Evolutionary conservation across 2,797 vertebrate genomes (phyloP).

Genomic region (Gadopsis bispinosus): DNA sequence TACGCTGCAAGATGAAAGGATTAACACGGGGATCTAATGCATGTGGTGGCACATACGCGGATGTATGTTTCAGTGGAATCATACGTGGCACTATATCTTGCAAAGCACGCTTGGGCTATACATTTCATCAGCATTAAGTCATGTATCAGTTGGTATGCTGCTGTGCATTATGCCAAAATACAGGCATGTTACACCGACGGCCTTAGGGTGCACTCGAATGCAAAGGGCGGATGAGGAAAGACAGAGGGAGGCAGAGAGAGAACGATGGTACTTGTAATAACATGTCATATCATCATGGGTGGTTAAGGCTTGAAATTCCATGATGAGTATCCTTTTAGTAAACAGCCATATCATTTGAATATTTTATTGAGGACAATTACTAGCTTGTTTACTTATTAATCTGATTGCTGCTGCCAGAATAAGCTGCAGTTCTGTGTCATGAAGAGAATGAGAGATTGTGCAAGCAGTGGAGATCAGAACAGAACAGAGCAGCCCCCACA

Average conservation of each 20-base stretch:
- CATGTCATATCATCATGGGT: constrained; percentile 64
- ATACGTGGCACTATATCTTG: constrained; percentile 20
- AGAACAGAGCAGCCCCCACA: constrained; percentile 67
- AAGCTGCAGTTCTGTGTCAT: constrained; percentile 55
- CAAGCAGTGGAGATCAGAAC: constrained; percentile 48
- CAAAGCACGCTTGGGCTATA: not conserved
- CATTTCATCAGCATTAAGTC: constrained; percentile 22
- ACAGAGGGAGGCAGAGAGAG: constrained; percentile 1
- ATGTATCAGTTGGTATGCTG: constrained; percentile 13
- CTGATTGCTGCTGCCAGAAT: constrained; percentile 70
- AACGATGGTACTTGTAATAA: constrained; percentile 52
- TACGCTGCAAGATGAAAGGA: constrained; percentile 49
- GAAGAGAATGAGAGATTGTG: constrained; percentile 51
- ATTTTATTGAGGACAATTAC: constrained; percentile 80
- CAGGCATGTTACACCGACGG: not conserved
- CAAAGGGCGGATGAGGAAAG: constrained; percentile 12
- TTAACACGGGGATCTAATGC: constrained; percentile 52
- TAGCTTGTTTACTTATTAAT: constrained; percentile 80
- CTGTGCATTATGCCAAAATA: constrained; percentile 19
- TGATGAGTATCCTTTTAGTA: constrained; percentile 72
- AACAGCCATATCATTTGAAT: constrained; percentile 77
- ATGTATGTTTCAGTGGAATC: constrained; percentile 29
- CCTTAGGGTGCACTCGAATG: not conserved
- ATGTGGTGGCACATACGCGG: constrained; percentile 29
- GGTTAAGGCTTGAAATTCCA: constrained; percentile 70